Evolutionary conservation across 2,113 vertebrate genomes (phyloP).

Genomic region (Salvelinus sp.): DNA sequence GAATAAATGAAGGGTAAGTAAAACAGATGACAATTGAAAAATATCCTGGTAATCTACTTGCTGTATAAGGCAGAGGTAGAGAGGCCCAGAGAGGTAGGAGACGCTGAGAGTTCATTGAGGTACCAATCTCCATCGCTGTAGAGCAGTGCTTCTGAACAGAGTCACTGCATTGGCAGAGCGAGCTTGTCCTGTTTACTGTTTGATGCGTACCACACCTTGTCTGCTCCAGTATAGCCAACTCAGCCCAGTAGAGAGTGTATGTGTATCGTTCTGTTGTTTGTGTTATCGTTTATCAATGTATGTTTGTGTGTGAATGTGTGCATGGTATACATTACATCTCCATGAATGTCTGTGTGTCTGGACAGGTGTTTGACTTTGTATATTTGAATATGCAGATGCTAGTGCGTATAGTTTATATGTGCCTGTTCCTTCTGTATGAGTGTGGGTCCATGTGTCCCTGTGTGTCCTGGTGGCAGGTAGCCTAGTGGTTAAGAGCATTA

Average conservation of each 20-base stretch:
- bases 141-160: constrained; percentile 18
- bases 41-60: no score
- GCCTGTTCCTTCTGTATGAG: background rate
- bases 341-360: background rate
- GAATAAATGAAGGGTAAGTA: no score
- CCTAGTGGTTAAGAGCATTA: no score
- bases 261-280: background rate
- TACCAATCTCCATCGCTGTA: background rate
- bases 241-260: background rate
- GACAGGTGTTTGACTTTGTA: background rate
- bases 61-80: no score
- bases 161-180: constrained; percentile 22
- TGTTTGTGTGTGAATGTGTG: background rate
- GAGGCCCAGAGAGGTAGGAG: no score
- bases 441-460: background rate
- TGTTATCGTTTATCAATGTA: background rate
- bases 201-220: constrained; percentile 49
- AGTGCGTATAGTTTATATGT: background rate
- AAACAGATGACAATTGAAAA: no score
- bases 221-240: background rate
- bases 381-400: background rate
- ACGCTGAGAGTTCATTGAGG: no score
- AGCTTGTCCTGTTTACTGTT: constrained; percentile 56
- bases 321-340: background rate
- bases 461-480: no score